phyloP scores from a whole-genome alignment of 2,797 vertebrate species.

The Hemitrygon akajei region DNA sequence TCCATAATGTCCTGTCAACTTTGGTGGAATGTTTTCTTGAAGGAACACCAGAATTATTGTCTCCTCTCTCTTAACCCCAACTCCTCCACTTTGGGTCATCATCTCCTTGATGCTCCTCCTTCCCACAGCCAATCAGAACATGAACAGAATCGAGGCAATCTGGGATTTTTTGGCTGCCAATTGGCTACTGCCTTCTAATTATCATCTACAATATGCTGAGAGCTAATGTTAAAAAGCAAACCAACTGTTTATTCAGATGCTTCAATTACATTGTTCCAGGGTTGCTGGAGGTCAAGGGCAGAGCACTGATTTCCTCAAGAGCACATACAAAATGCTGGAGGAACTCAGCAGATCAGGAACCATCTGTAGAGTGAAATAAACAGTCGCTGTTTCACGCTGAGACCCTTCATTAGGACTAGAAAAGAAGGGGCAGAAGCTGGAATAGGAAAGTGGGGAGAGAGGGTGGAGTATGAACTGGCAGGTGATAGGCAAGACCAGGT shows the following conservation, averaged over 20 bases:
- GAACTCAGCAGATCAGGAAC: no score
- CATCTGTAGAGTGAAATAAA: no score
- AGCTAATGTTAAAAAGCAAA: not conserved
- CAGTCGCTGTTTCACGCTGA: no score
- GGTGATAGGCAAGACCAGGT: no score
- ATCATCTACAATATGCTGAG: not conserved
- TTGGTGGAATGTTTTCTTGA: not conserved
- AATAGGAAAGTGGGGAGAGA: no score
- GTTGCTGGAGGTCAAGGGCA: not conserved
- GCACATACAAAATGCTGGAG: no score
- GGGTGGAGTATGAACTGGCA: no score
- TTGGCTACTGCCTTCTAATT: no score
- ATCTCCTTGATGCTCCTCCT: not conserved
- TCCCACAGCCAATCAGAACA: not conserved
- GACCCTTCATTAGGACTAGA: no score
- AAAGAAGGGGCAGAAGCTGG: no score
- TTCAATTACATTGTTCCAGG: not conserved
- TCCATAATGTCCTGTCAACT: not conserved
- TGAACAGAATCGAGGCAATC: not conserved
- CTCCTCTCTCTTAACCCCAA: no score
- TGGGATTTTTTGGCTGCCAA: fast-evolving
- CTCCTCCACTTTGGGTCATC: not conserved
- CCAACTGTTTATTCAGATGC: not conserved
- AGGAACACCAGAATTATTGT: not conserved
- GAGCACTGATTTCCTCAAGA: not conserved